phyloP scores from a whole-genome alignment of 1,140 invertebrate genomes.

The Pachypeltis micranthus region DNA sequence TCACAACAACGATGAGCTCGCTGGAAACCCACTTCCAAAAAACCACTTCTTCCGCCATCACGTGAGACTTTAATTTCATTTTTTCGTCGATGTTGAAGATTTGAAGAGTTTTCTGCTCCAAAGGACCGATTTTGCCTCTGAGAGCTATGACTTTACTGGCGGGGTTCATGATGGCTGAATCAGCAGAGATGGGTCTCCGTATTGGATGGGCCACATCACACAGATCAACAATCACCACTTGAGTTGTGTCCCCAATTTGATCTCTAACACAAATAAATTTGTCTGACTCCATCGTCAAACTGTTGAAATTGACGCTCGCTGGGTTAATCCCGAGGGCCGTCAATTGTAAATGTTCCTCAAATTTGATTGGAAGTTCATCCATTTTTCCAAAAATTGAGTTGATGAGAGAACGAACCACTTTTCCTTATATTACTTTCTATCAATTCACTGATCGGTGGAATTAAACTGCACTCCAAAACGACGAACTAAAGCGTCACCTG shows the following conservation, averaged over 20 bases:
- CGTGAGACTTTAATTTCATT: slow-evolving; percentile 97
- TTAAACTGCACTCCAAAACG: no score
- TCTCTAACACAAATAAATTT: slow-evolving; percentile 99
- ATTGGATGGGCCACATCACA: slow-evolving; percentile 90
- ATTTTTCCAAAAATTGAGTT: neutral
- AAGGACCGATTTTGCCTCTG: slow-evolving; percentile 59
- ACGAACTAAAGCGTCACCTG: no score
- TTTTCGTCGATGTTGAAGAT: slow-evolving; percentile 99
- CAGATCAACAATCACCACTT: slow-evolving; percentile 97
- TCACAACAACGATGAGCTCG: slow-evolving; percentile 93
- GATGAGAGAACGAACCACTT: no score
- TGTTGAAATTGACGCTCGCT: slow-evolving; percentile 95
- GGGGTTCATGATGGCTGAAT: slow-evolving; percentile 99
- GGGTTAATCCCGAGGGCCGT: slow-evolving; percentile 96
- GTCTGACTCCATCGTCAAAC: slow-evolving; percentile 99
- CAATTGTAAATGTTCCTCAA: slow-evolving; percentile 54
- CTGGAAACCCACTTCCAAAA: slow-evolving; percentile 99
- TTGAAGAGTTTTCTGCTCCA: slow-evolving; percentile 91
- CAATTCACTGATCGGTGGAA: no score
- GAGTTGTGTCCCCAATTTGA: slow-evolving; percentile 92
- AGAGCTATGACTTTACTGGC: slow-evolving; percentile 92
- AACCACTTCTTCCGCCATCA: slow-evolving; percentile 93
- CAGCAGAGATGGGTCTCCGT: slow-evolving; percentile 92
- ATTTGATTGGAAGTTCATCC: slow-evolving; percentile 1
- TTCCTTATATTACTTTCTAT: no score